A percentile compares a stretch with the other conserved stretches of the same genome.
These are phyloP conservation scores for Diadumene lineata DNA, from an alignment of 92 coral and sea anemone species.

Conservation along the genomic window DNA sequence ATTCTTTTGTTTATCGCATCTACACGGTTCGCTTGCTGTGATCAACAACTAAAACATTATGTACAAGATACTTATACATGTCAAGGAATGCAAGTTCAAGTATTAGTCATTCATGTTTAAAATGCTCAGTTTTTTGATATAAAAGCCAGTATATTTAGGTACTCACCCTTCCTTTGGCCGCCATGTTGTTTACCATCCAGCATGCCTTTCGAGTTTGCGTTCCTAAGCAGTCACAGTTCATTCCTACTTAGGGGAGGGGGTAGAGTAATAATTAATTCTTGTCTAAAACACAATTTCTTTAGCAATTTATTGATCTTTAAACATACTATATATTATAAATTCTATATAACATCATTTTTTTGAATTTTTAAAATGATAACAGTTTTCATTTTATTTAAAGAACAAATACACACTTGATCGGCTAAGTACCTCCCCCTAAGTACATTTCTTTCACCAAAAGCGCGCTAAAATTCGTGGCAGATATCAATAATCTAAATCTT, in stretches of 20 bases:
- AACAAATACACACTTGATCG: no score
- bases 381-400: not conserved
- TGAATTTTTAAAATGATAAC: no score
- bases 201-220: conserved; percentile 51
- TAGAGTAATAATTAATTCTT: no score
- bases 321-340: no score
- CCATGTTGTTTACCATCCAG: conserved; percentile 92
- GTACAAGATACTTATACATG: not conserved
- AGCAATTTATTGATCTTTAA: no score
- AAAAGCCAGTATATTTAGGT: conserved; percentile 6
- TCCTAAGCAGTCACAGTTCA: conserved; percentile 18
- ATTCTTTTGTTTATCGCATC: not conserved
- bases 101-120: conserved; percentile 14
- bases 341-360: no score
- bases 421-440: conserved; percentile 18
- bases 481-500: no score
- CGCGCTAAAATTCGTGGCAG: conserved; percentile 20
- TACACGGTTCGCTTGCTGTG: conserved; percentile 7
- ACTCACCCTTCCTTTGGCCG: conserved; percentile 79
- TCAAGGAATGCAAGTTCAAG: conserved; percentile 3
- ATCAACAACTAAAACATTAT: not conserved
- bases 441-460: conserved; percentile 9
- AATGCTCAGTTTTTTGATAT: not conserved
- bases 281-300: no score
- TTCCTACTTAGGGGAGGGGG: conserved; percentile 5